Conservation (phyloP, 2,888 invertebrate species). For the Cosmia pyralina region DNA sequence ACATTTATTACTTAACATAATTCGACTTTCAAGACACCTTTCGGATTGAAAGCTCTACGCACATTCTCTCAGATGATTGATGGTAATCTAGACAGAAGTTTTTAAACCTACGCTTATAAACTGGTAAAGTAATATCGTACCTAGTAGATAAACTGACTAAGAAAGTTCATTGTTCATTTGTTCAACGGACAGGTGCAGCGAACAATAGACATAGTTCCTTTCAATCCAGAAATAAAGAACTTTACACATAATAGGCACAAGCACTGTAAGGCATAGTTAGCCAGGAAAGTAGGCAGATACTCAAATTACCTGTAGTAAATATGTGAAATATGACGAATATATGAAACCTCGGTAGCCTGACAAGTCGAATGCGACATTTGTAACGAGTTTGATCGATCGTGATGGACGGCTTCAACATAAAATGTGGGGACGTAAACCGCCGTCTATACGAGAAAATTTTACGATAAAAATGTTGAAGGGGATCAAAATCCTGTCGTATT, state of each 20-base stretch:
- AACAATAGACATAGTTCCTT: no score
- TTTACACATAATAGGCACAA: background rate
- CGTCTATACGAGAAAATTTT: slow-evolving; percentile 17
- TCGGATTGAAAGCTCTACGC: slow-evolving; percentile 11
- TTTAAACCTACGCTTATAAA: slow-evolving; percentile 3
- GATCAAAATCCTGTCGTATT: slow-evolving; percentile 7
- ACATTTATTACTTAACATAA: slow-evolving; percentile 24
- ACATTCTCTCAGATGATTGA: slow-evolving; percentile 18
- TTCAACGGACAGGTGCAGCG: background rate
- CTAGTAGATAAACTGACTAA: background rate
- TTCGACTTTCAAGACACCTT: slow-evolving; percentile 18
- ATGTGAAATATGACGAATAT: slow-evolving; percentile 16
- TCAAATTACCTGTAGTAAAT: background rate
- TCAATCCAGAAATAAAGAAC: background rate
- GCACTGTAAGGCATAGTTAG: background rate
- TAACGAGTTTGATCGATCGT: slow-evolving; percentile 50
- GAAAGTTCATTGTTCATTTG: slow-evolving; percentile 3
- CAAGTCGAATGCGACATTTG: slow-evolving; percentile 25
- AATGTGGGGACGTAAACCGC: slow-evolving; percentile 27
- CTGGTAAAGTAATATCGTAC: slow-evolving; percentile 5
- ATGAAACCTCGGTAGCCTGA: slow-evolving; percentile 15
- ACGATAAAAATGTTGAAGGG: background rate
- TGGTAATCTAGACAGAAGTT: background rate
- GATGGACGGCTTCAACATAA: slow-evolving; percentile 14
- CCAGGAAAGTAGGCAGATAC: background rate